phyloP scores from a whole-genome alignment of 2,113 vertebrate species.

The Sinocyclocheilus maitianheensis region DNA sequence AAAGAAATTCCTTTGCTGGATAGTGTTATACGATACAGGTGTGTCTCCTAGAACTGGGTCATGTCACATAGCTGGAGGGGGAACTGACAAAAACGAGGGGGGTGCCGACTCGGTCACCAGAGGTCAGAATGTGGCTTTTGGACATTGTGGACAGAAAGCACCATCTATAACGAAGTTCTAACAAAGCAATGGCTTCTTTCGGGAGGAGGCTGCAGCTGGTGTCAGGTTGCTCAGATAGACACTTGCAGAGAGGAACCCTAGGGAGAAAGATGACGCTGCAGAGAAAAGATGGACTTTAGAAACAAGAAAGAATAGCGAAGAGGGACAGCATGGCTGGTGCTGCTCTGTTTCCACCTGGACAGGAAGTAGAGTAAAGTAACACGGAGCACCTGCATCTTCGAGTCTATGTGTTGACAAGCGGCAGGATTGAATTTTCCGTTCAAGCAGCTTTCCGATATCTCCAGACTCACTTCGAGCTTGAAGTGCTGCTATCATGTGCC shows the following conservation, averaged over 20 bases:
- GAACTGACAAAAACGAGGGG: background rate
- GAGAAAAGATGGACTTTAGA: background rate
- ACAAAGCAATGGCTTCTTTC: background rate
- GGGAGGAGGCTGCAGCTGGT: slow-evolving; percentile 18
- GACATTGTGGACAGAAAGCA: background rate
- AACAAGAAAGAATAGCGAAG: background rate
- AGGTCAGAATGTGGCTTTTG: slow-evolving; percentile 10
- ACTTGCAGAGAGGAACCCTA: background rate
- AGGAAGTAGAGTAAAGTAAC: background rate
- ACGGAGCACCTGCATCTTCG: background rate
- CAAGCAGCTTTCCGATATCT: background rate
- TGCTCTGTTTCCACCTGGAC: background rate
- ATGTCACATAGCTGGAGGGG: slow-evolving; percentile 21
- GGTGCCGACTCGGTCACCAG: background rate
- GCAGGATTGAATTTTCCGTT: background rate
- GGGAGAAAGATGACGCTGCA: slow-evolving; percentile 5
- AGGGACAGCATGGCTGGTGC: slow-evolving; percentile 1
- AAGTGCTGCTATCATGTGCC: background rate
- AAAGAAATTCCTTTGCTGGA: slow-evolving; percentile 21
- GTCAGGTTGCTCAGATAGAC: slow-evolving; percentile 3
- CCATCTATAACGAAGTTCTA: background rate
- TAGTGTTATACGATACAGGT: slow-evolving; percentile 37
- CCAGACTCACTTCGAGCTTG: background rate
- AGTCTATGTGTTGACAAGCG: background rate
- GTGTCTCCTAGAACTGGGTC: slow-evolving; percentile 28